Evolutionary conservation across 1,140 invertebrate genomes (phyloP).

Genomic region (Oryctes rhinoceros): DNA sequence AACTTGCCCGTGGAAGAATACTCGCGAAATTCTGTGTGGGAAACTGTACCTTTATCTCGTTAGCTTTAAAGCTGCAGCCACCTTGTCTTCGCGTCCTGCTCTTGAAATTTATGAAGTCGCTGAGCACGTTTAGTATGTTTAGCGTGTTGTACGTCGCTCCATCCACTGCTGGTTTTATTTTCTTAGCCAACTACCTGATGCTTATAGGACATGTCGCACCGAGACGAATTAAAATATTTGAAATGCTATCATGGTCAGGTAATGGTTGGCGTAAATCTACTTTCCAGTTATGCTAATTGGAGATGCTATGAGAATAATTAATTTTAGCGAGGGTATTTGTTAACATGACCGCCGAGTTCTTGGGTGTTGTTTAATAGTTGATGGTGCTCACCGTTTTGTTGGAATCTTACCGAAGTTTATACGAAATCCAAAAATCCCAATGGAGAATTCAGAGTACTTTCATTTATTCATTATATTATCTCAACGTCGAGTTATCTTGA

Average conservation of each 20-base stretch:
- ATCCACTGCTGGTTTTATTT: background rate
- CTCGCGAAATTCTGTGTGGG: background rate
- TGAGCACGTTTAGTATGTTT: conserved; percentile 4
- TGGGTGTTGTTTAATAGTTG: background rate
- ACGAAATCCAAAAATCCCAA: background rate
- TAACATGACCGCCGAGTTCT: conserved; percentile 17
- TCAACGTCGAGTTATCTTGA: background rate
- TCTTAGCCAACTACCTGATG: background rate
- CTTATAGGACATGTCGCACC: conserved; percentile 2
- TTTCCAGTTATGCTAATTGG: conserved; percentile 14
- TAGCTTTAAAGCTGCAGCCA: background rate
- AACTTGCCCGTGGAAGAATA: no score
- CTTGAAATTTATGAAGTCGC: conserved; percentile 1
- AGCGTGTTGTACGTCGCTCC: conserved; percentile 1
- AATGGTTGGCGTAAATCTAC: background rate
- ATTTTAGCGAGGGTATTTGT: conserved; percentile 9
- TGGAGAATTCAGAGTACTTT: background rate
- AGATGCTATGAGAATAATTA: conserved; percentile 9
- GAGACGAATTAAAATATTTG: conserved; percentile 6
- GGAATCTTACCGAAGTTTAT: background rate
- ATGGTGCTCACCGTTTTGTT: background rate
- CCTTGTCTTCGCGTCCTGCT: background rate
- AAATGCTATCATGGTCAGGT: conserved; percentile 3
- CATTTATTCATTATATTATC: background rate
- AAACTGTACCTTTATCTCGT: background rate